Conservation (phyloP, 2,888 invertebrate species). For the Dynastes tityus region DNA sequence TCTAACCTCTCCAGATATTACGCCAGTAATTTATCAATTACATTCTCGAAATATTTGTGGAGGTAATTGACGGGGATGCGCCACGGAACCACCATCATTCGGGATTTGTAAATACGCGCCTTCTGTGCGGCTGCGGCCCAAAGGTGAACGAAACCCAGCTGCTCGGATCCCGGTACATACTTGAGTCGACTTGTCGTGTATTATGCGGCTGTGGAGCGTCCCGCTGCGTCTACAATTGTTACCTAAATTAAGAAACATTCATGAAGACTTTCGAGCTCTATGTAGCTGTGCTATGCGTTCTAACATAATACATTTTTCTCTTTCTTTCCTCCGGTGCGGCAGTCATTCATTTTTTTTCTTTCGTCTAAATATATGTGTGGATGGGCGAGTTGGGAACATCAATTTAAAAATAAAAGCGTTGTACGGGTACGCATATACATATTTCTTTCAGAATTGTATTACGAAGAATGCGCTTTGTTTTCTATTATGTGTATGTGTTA, state of each 20-base stretch:
- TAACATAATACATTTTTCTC: slow-evolving; percentile 33
- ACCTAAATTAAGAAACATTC: slow-evolving; percentile 57
- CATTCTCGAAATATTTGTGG: slow-evolving; percentile 33
- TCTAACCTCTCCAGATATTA: slow-evolving; percentile 3
- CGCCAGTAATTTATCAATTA: slow-evolving; percentile 34
- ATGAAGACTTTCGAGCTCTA: slow-evolving; percentile 42
- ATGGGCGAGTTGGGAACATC: slow-evolving; percentile 4
- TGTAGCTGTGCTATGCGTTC: background rate
- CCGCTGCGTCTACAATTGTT: slow-evolving; percentile 56
- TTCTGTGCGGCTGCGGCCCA: slow-evolving; percentile 4
- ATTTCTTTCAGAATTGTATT: slow-evolving; percentile 20
- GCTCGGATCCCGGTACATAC: slow-evolving; percentile 36
- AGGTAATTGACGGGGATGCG: slow-evolving; percentile 17
- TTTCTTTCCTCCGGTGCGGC: background rate
- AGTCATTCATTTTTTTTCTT: background rate
- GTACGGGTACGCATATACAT: background rate
- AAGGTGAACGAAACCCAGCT: slow-evolving; percentile 48
- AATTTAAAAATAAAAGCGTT: slow-evolving; percentile 19
- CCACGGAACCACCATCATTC: background rate
- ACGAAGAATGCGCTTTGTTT: background rate
- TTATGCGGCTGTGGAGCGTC: slow-evolving; percentile 50
- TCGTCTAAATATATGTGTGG: background rate
- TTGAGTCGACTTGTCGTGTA: slow-evolving; percentile 10
- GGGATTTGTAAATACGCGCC: slow-evolving; percentile 42
- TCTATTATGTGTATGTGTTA: background rate